Evolutionary conservation across 2,888 invertebrate genomes (phyloP).

Genomic region (Gonocerus acuteangulatus): DNA sequence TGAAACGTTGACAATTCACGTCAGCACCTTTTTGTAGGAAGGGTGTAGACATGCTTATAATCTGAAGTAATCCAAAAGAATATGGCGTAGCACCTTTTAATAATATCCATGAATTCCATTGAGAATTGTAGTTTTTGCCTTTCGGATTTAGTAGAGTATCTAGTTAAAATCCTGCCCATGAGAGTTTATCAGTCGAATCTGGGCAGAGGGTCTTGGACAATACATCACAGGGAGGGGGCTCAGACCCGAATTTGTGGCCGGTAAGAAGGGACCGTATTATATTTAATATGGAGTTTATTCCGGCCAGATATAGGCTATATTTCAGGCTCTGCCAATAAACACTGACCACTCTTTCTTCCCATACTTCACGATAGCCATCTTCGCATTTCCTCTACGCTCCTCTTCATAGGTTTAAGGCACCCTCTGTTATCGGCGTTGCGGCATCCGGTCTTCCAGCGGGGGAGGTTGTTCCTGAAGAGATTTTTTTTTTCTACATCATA

Average conservation of each 20-base stretch:
- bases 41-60: too few species aligned
- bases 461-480: too few species aligned
- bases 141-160: too few species aligned
- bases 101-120: too few species aligned
- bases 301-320: slow-evolving; percentile 22
- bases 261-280: slow-evolving; percentile 8
- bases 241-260: slow-evolving; percentile 12
- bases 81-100: too few species aligned
- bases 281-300: slow-evolving; percentile 18
- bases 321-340: slow-evolving; percentile 24
- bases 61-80: too few species aligned
- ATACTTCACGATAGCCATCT: slow-evolving; percentile 14
- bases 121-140: too few species aligned
- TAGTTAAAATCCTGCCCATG: too few species aligned
- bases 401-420: neutral
- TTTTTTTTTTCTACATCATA: too few species aligned
- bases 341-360: slow-evolving; percentile 19
- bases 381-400: slow-evolving; percentile 8
- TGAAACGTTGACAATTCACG: too few species aligned
- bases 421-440: neutral
- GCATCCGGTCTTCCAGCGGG: neutral
- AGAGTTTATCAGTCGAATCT: too few species aligned
- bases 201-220: neutral
- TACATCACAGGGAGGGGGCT: slow-evolving; percentile 2
- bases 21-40: too few species aligned